These are phyloP conservation scores for Diachasmimorpha longicaudata DNA, from an alignment of 1,140 invertebrate genomes.

Conservation along the genomic window DNA sequence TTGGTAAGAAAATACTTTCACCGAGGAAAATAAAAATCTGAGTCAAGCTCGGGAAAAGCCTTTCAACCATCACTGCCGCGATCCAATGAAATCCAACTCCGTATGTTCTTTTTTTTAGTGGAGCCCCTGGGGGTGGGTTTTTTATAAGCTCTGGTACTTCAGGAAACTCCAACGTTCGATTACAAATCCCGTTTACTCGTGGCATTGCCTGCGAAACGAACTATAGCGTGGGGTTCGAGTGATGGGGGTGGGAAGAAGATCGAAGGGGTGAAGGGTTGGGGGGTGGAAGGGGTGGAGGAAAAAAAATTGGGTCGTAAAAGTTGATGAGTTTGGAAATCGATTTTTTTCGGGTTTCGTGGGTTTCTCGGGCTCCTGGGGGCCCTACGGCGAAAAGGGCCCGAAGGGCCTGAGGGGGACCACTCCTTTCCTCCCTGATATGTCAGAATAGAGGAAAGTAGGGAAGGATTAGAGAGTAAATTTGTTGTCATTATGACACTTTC, in stretches of 20 bases:
- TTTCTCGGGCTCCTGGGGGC: too few relatives aligned
- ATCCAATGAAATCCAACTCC: background rate
- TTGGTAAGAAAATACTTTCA: background rate
- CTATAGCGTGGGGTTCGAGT: background rate
- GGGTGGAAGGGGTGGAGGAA: too few relatives aligned
- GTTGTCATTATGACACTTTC: too few relatives aligned
- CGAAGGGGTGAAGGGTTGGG: background rate
- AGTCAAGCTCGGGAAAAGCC: background rate
- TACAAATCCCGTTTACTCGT: constrained; percentile 8
- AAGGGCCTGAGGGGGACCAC: too few relatives aligned
- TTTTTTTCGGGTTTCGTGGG: too few relatives aligned
- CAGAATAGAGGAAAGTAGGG: too few relatives aligned
- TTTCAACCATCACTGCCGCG: background rate
- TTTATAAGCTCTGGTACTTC: background rate
- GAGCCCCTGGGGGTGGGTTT: background rate
- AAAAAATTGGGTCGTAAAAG: background rate
- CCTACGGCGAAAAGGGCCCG: too few relatives aligned
- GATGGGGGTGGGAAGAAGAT: background rate
- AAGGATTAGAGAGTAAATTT: too few relatives aligned
- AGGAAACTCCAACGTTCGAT: background rate
- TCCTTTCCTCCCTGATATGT: too few relatives aligned
- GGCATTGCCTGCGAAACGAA: background rate
- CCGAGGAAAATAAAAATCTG: background rate
- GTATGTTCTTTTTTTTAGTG: background rate
- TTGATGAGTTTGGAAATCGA: background rate